Evolutionary conservation across 2,888 invertebrate genomes (phyloP).

Genomic region (Piscicola geometra): DNA sequence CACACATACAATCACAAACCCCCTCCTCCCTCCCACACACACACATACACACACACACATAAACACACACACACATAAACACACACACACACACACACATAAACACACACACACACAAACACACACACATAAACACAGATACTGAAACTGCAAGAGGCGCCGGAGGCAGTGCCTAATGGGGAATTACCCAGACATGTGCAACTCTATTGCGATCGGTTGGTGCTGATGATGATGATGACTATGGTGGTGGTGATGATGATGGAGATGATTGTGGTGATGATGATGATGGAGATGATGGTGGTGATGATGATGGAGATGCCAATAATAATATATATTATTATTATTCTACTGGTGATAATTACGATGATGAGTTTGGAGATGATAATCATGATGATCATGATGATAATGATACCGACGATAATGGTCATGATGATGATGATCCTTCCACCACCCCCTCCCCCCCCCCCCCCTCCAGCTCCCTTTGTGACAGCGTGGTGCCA

Average conservation of each 20-base stretch:
- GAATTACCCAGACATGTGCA: slow-evolving; percentile 95
- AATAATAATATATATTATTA: slow-evolving; percentile 27
- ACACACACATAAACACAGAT: too few relatives aligned
- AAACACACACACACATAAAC: too few relatives aligned
- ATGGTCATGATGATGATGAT: slow-evolving; percentile 5
- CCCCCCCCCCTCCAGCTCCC: slow-evolving; percentile 61
- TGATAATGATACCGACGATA: slow-evolving; percentile 2
- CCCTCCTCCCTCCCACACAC: too few relatives aligned
- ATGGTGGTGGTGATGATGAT: slow-evolving; percentile 10
- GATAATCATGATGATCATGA: slow-evolving; percentile 30
- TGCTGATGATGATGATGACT: slow-evolving; percentile 35
- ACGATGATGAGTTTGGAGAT: slow-evolving; percentile 16
- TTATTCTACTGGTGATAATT: slow-evolving; percentile 6
- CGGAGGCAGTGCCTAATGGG: slow-evolving; percentile 89
- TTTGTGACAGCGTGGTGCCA: slow-evolving; percentile 91
- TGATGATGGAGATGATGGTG: slow-evolving; percentile 26
- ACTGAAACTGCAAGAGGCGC: slow-evolving; percentile 91
- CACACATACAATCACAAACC: too few relatives aligned
- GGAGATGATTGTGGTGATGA: background rate
- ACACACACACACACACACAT: too few relatives aligned
- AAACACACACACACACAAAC: too few relatives aligned
- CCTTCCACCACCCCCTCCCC: background rate
- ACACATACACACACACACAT: too few relatives aligned
- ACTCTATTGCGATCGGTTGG: slow-evolving; percentile 75
- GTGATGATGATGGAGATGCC: slow-evolving; percentile 25